Base-by-base conservation (phyloP, 2,797 vertebrate genomes). In the Acanthis flammea region DNA sequence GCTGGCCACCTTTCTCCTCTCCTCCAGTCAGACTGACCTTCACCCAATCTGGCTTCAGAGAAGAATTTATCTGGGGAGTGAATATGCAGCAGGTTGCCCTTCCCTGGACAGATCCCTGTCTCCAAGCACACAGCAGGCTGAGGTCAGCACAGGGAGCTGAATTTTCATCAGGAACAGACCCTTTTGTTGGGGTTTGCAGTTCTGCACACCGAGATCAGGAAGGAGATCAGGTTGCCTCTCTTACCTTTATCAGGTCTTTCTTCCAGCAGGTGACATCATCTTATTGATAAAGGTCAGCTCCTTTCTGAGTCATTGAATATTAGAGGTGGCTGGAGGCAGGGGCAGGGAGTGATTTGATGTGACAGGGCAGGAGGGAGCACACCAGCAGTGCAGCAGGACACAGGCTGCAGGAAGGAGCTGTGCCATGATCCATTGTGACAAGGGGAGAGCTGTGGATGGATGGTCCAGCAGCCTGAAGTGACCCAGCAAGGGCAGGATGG, bases 291-390 rank as follows among this genome's bases (percentile, higher is more conserved):
- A 96, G 93, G 86, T 94, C 93, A 79, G 63, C 84, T 93, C 67
- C 54, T 28, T 95, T 96, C 83, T 95, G 93, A 91, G 63, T 93
- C 95, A 91, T 71, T 94, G 88, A 79, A 77, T 77, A 77, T 58
- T 73, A 67, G 93, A 10, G 82, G 47, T 85, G 74, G 53, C 94
- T 67, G 45, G 63, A 93, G 92, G 86, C 67, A 0, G 63, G 41
- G 80, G 66, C 42, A 84, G 66, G 44, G 12, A 1, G 53, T 95
- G 92, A 97, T 96, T 27, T 63, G 94, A 95, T 96, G 71, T 92
- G 95, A 94, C 94, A 92, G 77, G 30, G 48, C 74, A 87, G 77
- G 75, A 96, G 80, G 88, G 53, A 97, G 42, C 86, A 63, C 72
- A 92, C 48, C 86, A 76, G 93, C 8, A 9, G n/a, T 37, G 44